phyloP scores from a whole-genome alignment of 53 echinoderm and acorn worm species.

The Antedon mediterranea region DNA sequence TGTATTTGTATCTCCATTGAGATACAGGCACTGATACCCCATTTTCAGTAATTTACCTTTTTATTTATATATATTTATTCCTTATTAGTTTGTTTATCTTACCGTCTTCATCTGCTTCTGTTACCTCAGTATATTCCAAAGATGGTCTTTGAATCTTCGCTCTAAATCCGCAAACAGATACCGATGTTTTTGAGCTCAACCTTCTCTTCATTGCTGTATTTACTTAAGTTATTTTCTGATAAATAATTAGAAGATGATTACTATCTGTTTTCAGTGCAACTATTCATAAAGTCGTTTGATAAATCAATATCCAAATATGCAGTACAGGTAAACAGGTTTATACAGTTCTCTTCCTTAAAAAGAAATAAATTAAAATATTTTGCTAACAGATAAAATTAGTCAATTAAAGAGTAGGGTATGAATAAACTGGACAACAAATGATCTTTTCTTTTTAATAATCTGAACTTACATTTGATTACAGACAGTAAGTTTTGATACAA shows the following conservation, averaged over 20 bases:
- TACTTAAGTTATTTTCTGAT: no score
- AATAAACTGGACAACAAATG: background rate
- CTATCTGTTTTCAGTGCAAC: no score
- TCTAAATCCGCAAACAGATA: background rate
- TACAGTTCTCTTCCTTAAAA: background rate
- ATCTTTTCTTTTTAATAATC: background rate
- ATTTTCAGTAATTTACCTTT: no score
- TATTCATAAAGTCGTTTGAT: no score
- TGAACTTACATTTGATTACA: background rate
- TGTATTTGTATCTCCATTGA: no score
- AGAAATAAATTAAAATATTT: background rate
- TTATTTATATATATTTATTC: no score
- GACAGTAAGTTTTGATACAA: background rate
- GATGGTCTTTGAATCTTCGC: background rate
- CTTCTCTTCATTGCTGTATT: background rate
- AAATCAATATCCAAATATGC: no score
- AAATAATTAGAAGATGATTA: no score
- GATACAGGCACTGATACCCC: no score
- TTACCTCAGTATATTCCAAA: background rate
- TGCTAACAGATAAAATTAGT: background rate
- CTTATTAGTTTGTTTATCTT: no score
- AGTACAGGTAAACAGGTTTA: no score
- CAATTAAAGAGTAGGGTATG: background rate
- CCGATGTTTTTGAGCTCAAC: background rate
- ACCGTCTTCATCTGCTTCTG: background rate